Conservation (phyloP, 2,797 vertebrate species). For the Fringilla coelebs region DNA sequence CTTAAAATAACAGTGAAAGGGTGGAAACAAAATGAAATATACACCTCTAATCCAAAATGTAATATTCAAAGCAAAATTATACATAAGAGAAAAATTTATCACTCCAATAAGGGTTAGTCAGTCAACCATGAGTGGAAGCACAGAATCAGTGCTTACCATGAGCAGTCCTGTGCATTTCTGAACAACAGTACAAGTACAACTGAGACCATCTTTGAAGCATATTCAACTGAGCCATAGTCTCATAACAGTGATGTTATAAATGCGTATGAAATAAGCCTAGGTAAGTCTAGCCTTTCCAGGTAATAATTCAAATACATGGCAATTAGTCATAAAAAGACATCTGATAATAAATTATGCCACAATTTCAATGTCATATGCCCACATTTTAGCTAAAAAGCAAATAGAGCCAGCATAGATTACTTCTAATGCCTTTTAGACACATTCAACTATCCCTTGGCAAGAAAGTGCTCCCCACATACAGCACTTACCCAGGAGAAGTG, state of each 20-base stretch:
- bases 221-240: not conserved
- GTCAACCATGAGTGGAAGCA: not conserved
- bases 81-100: not conserved
- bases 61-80: not conserved
- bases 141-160: not conserved
- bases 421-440: not conserved
- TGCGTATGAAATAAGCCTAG: not conserved
- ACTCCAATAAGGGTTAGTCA: not conserved
- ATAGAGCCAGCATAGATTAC: rapidly evolving
- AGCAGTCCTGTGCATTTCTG: not conserved
- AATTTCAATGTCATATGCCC: not conserved
- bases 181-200: not conserved
- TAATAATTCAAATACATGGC: not conserved
- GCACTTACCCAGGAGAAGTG: not conserved
- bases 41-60: not conserved
- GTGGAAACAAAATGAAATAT: not conserved
- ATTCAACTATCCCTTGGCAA: not conserved
- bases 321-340: not conserved
- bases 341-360: not conserved
- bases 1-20: not conserved
- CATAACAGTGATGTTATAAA: not conserved
- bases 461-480: not conserved
- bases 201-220: not conserved
- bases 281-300: not conserved
- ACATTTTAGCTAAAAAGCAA: not conserved